These are phyloP conservation scores for Pseudolycoriella hygida DNA, from an alignment of 2,888 invertebrate genomes.

Conservation along the genomic window DNA sequence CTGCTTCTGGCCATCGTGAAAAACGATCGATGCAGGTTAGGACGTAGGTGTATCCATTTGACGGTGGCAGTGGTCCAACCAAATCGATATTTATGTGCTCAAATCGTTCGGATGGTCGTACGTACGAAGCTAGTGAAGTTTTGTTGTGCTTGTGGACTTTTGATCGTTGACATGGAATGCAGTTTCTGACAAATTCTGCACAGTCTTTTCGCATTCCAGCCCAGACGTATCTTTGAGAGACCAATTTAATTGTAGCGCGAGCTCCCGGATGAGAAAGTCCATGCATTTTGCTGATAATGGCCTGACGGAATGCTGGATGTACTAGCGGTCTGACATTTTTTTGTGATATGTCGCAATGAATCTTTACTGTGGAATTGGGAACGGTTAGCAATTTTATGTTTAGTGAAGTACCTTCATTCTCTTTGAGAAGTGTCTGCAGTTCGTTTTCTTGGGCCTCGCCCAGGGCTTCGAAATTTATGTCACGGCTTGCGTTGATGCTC, in stretches of 20 bases:
- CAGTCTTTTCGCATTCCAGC: slow-evolving; percentile 4
- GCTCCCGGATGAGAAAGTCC: slow-evolving; percentile 9
- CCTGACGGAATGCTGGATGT: slow-evolving; percentile 8
- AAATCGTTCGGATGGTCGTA: slow-evolving; percentile 13
- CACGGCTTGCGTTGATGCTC: no score
- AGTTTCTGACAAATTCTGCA: neutral
- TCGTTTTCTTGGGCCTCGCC: no score
- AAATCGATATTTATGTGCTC: slow-evolving; percentile 27
- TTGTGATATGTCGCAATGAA: slow-evolving; percentile 9
- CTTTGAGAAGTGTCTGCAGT: no score
- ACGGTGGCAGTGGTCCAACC: slow-evolving; percentile 22
- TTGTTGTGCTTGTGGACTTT: neutral
- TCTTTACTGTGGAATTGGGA: neutral
- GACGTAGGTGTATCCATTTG: slow-evolving; percentile 17
- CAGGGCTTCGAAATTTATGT: no score
- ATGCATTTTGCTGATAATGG: slow-evolving; percentile 9
- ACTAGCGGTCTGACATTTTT: slow-evolving; percentile 9
- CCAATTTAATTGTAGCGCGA: slow-evolving; percentile 6
- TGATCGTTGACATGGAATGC: neutral
- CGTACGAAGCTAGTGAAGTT: neutral
- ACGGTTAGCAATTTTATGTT: neutral
- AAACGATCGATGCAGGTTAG: slow-evolving; percentile 17
- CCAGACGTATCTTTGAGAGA: slow-evolving; percentile 6
- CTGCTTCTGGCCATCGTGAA: slow-evolving; percentile 14
- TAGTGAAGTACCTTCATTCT: no score